Percentiles rank a stretch among this genome's conserved stretches.
Conservation (phyloP, 2,888 invertebrate species). For the Hetaerina titia region DNA sequence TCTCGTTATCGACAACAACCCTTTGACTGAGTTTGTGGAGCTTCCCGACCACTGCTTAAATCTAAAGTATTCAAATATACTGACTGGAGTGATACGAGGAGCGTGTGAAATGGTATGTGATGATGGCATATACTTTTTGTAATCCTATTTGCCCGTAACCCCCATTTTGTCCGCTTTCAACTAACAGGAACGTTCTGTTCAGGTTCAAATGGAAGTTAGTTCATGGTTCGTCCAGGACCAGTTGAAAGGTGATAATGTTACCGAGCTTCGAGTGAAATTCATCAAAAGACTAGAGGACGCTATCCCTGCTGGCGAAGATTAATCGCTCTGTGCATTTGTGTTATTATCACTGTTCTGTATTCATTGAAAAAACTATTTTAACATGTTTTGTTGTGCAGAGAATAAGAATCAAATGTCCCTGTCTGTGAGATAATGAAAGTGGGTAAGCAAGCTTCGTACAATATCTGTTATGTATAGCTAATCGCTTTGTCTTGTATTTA, state of each 20-base stretch:
- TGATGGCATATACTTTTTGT: neutral
- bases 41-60: conserved; percentile 90
- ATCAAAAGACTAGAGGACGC: conserved; percentile 97
- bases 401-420: neutral
- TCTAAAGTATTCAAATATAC: conserved; percentile 94
- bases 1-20: conserved; percentile 95
- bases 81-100: conserved; percentile 95
- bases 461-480: neutral
- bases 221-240: conserved; percentile 97
- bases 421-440: neutral
- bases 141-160: neutral
- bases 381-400: neutral
- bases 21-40: conserved; percentile 98
- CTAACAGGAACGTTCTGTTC: conserved; percentile 69
- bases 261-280: conserved; percentile 96
- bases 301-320: conserved; percentile 99
- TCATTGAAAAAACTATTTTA: neutral
- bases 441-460: neutral
- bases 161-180: neutral
- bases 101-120: conserved; percentile 95
- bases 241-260: conserved; percentile 94
- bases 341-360: neutral
- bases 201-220: conserved; percentile 94
- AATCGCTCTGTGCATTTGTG: conserved; percentile 74
- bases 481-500: neutral